These are phyloP conservation scores for Spheniscus humboldti DNA, from an alignment of 2,797 vertebrate species.

Conservation along the genomic window DNA sequence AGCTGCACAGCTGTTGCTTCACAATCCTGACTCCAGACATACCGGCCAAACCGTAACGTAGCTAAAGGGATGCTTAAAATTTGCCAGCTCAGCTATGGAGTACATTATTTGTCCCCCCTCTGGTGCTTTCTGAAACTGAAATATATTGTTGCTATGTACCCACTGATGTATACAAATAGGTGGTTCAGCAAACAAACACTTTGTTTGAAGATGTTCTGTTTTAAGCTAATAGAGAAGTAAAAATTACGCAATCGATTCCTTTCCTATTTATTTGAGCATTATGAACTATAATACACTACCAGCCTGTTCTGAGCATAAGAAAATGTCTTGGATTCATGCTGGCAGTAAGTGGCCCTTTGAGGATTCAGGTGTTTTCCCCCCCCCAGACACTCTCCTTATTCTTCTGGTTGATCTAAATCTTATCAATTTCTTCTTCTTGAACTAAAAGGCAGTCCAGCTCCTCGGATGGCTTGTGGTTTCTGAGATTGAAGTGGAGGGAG, in stretches of 20 bases:
- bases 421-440: constrained; percentile 11
- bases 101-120: neutral
- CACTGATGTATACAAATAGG: neutral
- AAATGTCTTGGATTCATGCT: neutral
- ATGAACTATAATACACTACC: neutral
- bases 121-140: neutral
- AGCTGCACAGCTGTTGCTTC: neutral
- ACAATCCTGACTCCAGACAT: neutral
- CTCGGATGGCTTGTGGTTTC: neutral
- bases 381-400: neutral
- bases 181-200: neutral
- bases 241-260: neutral
- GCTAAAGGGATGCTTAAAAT: neutral
- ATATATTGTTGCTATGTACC: neutral
- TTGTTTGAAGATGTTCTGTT: neutral
- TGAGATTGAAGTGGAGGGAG: neutral
- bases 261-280: neutral
- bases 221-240: neutral
- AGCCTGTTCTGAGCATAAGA: neutral
- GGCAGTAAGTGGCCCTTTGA: constrained; percentile 32
- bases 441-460: constrained; percentile 7
- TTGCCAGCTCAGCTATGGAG: neutral
- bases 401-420: constrained; percentile 35
- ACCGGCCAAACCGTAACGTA: neutral
- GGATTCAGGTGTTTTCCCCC: neutral